Evolutionary conservation across 2,113 vertebrate species (phyloP).

Genomic region (Cyphomyrus plagiostoma): DNA sequence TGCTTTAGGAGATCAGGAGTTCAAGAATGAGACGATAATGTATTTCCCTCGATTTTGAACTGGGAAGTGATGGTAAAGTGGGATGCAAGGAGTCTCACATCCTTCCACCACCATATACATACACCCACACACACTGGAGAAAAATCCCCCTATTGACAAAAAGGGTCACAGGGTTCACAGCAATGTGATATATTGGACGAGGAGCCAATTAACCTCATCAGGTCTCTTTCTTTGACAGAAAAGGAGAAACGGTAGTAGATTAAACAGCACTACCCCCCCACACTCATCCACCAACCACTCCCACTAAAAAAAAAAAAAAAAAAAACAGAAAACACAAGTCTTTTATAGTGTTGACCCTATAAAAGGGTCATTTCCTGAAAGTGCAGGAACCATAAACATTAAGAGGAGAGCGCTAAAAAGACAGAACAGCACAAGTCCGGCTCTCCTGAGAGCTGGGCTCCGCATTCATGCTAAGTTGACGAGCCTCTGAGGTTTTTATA

Average conservation of each 20-base stretch:
- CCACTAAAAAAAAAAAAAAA: constrained; percentile 50
- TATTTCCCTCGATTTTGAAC: neutral
- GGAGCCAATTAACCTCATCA: constrained; percentile 79
- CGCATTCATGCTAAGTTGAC: constrained; percentile 56
- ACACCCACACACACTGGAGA: constrained; percentile 57
- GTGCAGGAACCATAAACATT: constrained; percentile 86
- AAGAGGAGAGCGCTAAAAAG: constrained; percentile 65
- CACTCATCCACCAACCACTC: constrained; percentile 54
- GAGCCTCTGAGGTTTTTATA: constrained; percentile 65
- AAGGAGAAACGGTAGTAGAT: constrained; percentile 68
- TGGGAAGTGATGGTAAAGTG: neutral
- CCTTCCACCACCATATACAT: constrained; percentile 39
- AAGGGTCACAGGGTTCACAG: constrained; percentile 78
- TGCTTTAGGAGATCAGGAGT: neutral
- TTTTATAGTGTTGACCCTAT: constrained; percentile 89
- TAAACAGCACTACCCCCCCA: constrained; percentile 59
- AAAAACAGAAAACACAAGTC: constrained; percentile 56
- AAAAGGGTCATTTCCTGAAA: constrained; percentile 82
- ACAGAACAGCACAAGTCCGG: constrained; percentile 57
- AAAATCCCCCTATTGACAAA: constrained; percentile 72
- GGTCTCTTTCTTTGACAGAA: constrained; percentile 71
- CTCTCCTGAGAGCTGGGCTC: constrained; percentile 53
- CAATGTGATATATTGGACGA: constrained; percentile 78
- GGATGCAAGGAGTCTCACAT: constrained; percentile 12
- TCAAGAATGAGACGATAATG: neutral